Conservation (phyloP, 1,140 invertebrate species). For the Grapholita molesta region DNA sequence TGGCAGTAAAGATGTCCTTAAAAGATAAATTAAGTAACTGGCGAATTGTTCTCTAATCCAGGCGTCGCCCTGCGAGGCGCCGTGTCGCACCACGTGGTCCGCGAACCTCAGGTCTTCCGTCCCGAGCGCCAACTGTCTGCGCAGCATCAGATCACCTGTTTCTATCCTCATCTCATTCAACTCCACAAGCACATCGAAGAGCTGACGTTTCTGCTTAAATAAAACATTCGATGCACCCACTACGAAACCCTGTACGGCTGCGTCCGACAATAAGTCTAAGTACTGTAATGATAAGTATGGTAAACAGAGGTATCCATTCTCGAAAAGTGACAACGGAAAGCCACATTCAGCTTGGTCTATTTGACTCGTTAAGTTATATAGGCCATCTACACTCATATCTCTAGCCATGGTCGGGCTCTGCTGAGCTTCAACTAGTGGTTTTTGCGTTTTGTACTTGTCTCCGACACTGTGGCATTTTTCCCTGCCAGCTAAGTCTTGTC, state of each 20-base stretch:
- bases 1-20: conserved; percentile 89
- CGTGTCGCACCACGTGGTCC: conserved; percentile 94
- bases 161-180: conserved; percentile 94
- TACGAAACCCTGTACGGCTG: conserved; percentile 93
- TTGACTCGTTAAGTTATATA: conserved; percentile 77
- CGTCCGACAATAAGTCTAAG: conserved; percentile 93
- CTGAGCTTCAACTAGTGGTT: conserved; percentile 60
- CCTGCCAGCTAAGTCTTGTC: conserved; percentile 55
- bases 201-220: conserved; percentile 96
- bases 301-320: conserved; percentile 95
- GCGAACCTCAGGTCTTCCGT: conserved; percentile 98
- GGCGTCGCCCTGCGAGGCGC: conserved; percentile 88
- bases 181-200: conserved; percentile 96
- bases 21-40: conserved; percentile 92
- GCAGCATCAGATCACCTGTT: conserved; percentile 90
- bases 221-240: conserved; percentile 98
- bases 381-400: conserved; percentile 76
- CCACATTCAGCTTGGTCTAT: conserved; percentile 88
- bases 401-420: conserved; percentile 74
- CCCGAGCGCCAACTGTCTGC: conserved; percentile 90
- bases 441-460: conserved; percentile 71
- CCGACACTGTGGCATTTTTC: conserved; percentile 75
- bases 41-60: conserved; percentile 98
- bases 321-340: conserved; percentile 93
- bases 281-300: conserved; percentile 98